Evolutionary conservation across 2,113 vertebrate species (phyloP).

Genomic region (Eupsittula cactorum): DNA sequence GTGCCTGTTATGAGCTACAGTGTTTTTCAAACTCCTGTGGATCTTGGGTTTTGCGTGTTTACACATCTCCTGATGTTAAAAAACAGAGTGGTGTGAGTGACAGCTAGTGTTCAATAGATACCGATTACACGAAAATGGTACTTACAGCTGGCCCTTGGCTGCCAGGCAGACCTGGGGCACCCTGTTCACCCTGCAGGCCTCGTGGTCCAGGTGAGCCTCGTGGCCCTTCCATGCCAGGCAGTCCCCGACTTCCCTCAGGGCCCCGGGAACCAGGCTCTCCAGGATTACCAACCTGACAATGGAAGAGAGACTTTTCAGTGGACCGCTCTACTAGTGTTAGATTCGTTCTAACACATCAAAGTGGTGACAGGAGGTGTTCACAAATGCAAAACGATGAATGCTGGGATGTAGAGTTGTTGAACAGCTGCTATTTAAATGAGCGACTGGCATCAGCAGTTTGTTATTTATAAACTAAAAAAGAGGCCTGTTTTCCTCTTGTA

Average conservation of each 20-base stretch:
- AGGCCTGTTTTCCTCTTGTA: not conserved
- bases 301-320: not conserved
- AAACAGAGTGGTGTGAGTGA: not conserved
- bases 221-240: conserved; percentile 90
- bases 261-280: conserved; percentile 89
- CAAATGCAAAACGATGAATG: not conserved
- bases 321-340: not conserved
- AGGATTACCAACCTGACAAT: conserved; percentile 81
- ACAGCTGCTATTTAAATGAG: not conserved
- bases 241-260: conserved; percentile 88
- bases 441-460: not conserved
- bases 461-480: not conserved
- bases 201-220: conserved; percentile 86
- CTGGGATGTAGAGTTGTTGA: not conserved
- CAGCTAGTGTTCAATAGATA: not conserved
- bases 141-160: conserved; percentile 90
- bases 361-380: not conserved
- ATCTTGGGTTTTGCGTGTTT: fast-evolving
- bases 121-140: not conserved
- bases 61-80: not conserved
- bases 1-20: not conserved
- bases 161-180: conserved; percentile 86
- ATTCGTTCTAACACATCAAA: not conserved
- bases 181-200: conserved; percentile 93
- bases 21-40: not conserved